Base-by-base conservation (phyloP, 2,113 vertebrate species). In the Mystacornis crossleyi region DNA sequence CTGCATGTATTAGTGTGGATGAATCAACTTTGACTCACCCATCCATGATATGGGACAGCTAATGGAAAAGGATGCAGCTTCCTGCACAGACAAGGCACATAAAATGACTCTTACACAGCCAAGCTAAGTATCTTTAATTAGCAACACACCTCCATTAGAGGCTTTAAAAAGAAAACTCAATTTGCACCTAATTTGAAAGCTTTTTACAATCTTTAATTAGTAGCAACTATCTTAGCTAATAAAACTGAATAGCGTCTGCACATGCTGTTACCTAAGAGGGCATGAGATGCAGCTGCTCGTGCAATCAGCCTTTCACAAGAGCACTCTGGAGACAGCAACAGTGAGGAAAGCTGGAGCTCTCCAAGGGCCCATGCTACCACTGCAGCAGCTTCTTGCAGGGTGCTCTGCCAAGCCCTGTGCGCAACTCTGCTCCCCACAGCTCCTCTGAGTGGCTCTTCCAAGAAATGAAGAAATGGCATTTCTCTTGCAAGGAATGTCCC, bases 151-250 rank as follows among this genome's bases (percentile, higher is more conserved):
- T 91, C 81, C 78, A 42, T 69, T 28, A 83, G 6, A 55, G 23
- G 47, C 82, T 92, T 91, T 31, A 79, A 89, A 95, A 69, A 31
- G 48, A 75, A 84, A 86, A 84, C 57, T 81, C 69, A 93, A 61
- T 95, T 87, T 94, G 26, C 45, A 65, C 36, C 36, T 85, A 65
- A 70, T 53, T 53, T 48, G 57, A 92, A 87, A 69, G 65, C 19
- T 96, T 95, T 89, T 74, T 65, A 85, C 61, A 45, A 51, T 78
- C 38, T 26, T 91, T 95, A 89, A 95, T 93, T 87, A 96, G 87
- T 19, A 91, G 36, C 78, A 87, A 45, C 89, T 81, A 87, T 65
- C 43, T 62, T 18, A 53, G 40, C 57, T 91, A 95, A 82, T 70
- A 75, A 89, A 91, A 78, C 26, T 25, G 42, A 85, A 65, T 87